Base-by-base conservation (phyloP, 1,140 invertebrate species). In the Philopotamus ludificatus region DNA sequence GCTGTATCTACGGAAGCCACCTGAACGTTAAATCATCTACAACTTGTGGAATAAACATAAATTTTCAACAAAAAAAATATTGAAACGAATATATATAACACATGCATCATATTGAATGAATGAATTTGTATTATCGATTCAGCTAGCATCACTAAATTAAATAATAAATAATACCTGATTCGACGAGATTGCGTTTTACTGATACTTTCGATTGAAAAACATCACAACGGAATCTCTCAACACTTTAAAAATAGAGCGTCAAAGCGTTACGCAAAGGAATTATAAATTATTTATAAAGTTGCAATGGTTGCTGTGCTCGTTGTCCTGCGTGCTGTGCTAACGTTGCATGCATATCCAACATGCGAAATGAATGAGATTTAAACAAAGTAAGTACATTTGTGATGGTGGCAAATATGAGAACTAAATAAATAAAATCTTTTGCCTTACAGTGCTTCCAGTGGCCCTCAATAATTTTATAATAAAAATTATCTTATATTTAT, bases 371-470 rank as follows among this genome's bases (percentile, higher is more conserved):
- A 50, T 64, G 22, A 65, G 39, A 66, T 65, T 39, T 41, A 53
- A 58, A n/a, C n/a, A n/a, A 47, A 26, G 47, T 34, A 42, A 58
- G 53, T 15, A 53, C 55, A 58, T 15, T 44, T 16, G 62, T 64
- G 62, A 63, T 44, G 58, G 58, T 66, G 57, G 65, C 34, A 61
- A 53, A 50, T 42, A 65, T 63, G 57, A 67, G 53, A 67, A 69
- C 70, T 63, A 69, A 70, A 70, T 63, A 66, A n/a, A n/a, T n/a
- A 50, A 66, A 66, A 59, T 34, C 63, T 54, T 58, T 67, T 65
- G 67, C 55, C 65, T 67, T 71, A 63, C 67, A 69, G 67, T 69
- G 67, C 67, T 71, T 69, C 67, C 66, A 71, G 67, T 69, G 67
- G 64, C 65, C 65, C 61, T 65, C 65, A 25, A 61, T 60, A 58